Evolutionary conservation across 2,888 invertebrate species (phyloP).

Genomic region (Oithona nana): DNA sequence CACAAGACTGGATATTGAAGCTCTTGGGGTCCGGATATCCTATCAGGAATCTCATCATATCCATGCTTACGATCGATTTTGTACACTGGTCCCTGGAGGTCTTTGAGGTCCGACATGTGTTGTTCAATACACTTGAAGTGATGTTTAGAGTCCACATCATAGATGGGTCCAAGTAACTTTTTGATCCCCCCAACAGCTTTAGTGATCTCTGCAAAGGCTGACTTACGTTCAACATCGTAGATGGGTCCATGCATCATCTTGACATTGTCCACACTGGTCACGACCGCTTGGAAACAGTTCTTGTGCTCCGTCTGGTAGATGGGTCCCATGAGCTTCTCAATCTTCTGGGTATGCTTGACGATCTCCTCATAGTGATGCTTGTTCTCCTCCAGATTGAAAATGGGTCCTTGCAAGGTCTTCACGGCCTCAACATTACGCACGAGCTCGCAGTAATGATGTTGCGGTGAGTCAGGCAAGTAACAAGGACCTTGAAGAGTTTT

Average conservation of each 20-base stretch:
- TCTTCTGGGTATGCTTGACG: neutral
- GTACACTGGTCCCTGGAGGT: conserved; percentile 12
- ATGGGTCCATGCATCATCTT: conserved; percentile 8
- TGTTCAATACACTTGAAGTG: conserved; percentile 15
- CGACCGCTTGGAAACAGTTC: neutral
- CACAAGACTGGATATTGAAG: conserved; percentile 11
- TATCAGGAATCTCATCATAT: conserved; percentile 3
- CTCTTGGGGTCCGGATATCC: conserved; percentile 2
- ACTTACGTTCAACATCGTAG: conserved; percentile 10
- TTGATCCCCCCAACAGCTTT: conserved; percentile 5
- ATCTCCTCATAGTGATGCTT: conserved; percentile 13
- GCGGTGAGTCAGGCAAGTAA: conserved; percentile 7
- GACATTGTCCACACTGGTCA: neutral
- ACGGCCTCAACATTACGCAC: neutral
- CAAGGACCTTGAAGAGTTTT: conserved; percentile 7
- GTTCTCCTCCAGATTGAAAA: conserved; percentile 13
- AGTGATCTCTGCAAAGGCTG: conserved; percentile 11
- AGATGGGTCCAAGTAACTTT: conserved; percentile 11
- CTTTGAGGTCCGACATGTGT: conserved; percentile 2
- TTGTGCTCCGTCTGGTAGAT: conserved; percentile 4
- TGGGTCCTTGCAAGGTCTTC: conserved; percentile 7
- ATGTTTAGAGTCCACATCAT: conserved; percentile 15
- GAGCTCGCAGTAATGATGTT: conserved; percentile 14
- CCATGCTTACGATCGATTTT: conserved; percentile 9
- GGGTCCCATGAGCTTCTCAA: conserved; percentile 11